Conservation (phyloP, 2,797 vertebrate species). For the Acanthurus leucopareius region DNA sequence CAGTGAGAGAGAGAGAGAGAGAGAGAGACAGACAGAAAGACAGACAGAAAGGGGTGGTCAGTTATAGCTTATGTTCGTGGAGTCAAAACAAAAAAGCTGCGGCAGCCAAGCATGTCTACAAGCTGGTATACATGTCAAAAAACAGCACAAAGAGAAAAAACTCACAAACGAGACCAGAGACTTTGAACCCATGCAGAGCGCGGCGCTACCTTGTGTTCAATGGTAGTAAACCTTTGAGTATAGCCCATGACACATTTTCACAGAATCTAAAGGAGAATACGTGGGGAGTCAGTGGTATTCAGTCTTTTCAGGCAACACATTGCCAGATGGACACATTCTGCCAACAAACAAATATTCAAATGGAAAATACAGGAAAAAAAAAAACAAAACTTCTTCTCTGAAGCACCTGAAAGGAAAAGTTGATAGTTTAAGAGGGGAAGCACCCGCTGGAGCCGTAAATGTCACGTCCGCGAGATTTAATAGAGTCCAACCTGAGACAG, state of each 20-base stretch:
- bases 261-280: slow-evolving; percentile 88
- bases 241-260: slow-evolving; percentile 93
- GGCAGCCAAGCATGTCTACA: slow-evolving; percentile 95
- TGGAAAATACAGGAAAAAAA: slow-evolving; percentile 5
- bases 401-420: slow-evolving; percentile 63
- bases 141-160: slow-evolving; percentile 89
- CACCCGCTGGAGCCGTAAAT: neutral
- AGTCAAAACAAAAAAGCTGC: slow-evolving; percentile 82
- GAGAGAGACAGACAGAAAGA: slow-evolving; percentile 15
- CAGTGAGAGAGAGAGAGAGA: slow-evolving; percentile 19
- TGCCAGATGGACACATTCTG: slow-evolving; percentile 60
- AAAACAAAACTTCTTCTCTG: neutral
- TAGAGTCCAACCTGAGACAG: slow-evolving; percentile 32
- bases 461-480: neutral
- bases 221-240: slow-evolving; percentile 99
- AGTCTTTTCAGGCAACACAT: slow-evolving; percentile 39
- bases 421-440: slow-evolving; percentile 25
- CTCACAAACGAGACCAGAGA: slow-evolving; percentile 88
- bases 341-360: slow-evolving; percentile 57
- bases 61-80: slow-evolving; percentile 88
- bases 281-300: slow-evolving; percentile 80
- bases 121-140: slow-evolving; percentile 83
- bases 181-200: slow-evolving; percentile 91
- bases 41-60: slow-evolving; percentile 72
- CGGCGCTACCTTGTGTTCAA: slow-evolving; percentile 87